Evolutionary conservation across 2,113 vertebrate species (phyloP), one percentile per base, ranked within the genome.

Genomic region (Ceyx cyanopectus): DNA sequence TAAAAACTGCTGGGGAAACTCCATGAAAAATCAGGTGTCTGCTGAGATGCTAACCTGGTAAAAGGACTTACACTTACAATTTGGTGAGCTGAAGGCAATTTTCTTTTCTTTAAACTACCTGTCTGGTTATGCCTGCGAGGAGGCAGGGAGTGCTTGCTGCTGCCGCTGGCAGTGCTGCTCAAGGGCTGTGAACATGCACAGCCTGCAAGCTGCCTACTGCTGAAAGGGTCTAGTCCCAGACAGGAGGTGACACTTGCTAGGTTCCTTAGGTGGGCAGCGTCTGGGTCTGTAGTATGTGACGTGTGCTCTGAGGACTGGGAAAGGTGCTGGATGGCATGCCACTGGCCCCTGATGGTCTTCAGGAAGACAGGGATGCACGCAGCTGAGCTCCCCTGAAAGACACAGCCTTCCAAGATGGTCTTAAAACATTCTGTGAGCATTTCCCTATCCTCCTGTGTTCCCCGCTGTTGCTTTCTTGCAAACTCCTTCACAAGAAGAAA

Each of bases 131-230:
- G 1, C 23, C 26, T 66, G 24, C 7, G 18, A 24, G 7, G n/a
- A 80, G 40, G 27, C 29, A 67, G 27, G 37, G 48, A 57, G 22
- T 10, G 9, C 23, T 73, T 15, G 1, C 63, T 80, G 34, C 45
- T 82, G 51, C 53, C 1, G 2, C 53, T 72, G 82, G 67, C 21
- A 60, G 5, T 10, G 29, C 40, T 56, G 26, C 29, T 68, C 10
- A 8, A 40, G 63, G 22, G 5, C 34, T 57, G 26, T 19, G 53
- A 40, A 61, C 67, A 9, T 2, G n/a, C 5, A 14, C 8, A 37
- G 37, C 5, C 43, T 81, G 53, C 51, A 1, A 1, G 7, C 22
- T 46, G 27, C 32, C 54, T 54, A 34, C 26, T 1, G 0, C 37
- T 56, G 56, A 23, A 67, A n/a, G 8, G 21, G 7, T 67, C 51